Evolutionary conservation across 2,888 invertebrate species (phyloP).

Genomic region (Pyrochroa serraticornis): DNA sequence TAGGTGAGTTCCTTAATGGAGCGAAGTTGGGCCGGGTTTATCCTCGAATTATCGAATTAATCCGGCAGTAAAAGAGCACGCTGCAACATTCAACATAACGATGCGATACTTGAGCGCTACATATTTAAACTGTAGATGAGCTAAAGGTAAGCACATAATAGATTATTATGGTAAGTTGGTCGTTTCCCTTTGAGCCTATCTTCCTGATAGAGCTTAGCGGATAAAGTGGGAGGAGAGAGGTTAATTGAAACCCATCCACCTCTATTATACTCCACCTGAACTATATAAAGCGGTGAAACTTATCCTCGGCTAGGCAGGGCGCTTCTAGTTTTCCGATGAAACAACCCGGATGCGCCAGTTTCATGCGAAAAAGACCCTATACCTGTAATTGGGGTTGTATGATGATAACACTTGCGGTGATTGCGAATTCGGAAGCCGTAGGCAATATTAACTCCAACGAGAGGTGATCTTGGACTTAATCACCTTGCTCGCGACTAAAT

Average conservation of each 20-base stretch:
- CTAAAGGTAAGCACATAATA: constrained; percentile 48
- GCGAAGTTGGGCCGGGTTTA: background rate
- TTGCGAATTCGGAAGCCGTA: background rate
- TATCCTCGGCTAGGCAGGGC: constrained; percentile 41
- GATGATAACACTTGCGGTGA: background rate
- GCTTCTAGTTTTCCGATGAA: background rate
- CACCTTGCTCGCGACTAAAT: background rate
- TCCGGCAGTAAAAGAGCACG: constrained; percentile 2
- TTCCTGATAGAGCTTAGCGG: constrained; percentile 38
- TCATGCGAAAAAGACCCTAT: background rate
- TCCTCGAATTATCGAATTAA: constrained; percentile 4
- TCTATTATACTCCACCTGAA: constrained; percentile 56
- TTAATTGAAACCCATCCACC: constrained; percentile 57
- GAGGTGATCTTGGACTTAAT: background rate
- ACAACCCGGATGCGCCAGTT: background rate
- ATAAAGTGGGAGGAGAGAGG: constrained; percentile 44
- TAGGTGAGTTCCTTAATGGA: constrained; percentile 4
- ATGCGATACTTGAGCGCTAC: constrained; percentile 20
- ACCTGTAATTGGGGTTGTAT: background rate
- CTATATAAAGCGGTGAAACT: constrained; percentile 50
- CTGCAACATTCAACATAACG: constrained; percentile 2
- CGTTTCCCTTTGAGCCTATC: constrained; percentile 50
- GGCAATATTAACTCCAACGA: background rate
- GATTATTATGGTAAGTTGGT: constrained; percentile 50
- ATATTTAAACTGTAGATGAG: constrained; percentile 41